phyloP scores from a whole-genome alignment of 2,113 vertebrate species.

The Desmodus rotundus region DNA sequence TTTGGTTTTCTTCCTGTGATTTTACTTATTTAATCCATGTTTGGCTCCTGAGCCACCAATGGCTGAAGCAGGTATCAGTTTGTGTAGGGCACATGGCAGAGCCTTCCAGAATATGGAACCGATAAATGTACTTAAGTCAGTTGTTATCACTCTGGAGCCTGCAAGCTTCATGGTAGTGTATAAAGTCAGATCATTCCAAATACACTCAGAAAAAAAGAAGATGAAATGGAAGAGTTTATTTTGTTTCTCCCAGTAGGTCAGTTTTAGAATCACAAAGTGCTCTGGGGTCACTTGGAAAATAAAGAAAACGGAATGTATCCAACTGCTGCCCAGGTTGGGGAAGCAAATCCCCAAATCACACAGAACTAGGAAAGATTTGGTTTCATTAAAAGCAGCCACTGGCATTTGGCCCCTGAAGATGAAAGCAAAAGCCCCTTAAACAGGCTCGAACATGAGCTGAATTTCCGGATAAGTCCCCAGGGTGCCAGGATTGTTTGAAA shows the following conservation, averaged over 20 bases:
- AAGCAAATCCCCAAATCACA: constrained; percentile 75
- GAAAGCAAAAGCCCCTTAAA: constrained; percentile 74
- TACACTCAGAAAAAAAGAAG: background rate
- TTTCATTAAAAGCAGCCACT: constrained; percentile 77
- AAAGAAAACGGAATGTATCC: constrained; percentile 73
- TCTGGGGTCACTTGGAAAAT: constrained; percentile 72
- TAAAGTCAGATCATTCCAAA: constrained; percentile 29
- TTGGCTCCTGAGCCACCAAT: background rate
- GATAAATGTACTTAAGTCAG: background rate
- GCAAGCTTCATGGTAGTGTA: background rate
- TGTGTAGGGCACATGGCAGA: background rate
- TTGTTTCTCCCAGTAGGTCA: constrained; percentile 69
- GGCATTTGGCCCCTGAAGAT: constrained; percentile 72
- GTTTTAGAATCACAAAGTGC: constrained; percentile 71
- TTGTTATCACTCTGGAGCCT: background rate
- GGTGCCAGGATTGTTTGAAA: constrained; percentile 62
- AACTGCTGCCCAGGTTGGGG: constrained; percentile 42
- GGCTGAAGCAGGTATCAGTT: background rate
- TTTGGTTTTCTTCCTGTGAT: background rate
- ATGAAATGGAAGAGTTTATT: constrained; percentile 63
- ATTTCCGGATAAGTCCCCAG: constrained; percentile 64
- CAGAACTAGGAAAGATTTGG: constrained; percentile 71
- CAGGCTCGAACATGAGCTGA: constrained; percentile 70
- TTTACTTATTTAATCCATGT: background rate
- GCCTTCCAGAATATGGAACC: background rate